phyloP scores from a whole-genome alignment of 2,888 invertebrate genomes.

The Drosophila picticornis region DNA sequence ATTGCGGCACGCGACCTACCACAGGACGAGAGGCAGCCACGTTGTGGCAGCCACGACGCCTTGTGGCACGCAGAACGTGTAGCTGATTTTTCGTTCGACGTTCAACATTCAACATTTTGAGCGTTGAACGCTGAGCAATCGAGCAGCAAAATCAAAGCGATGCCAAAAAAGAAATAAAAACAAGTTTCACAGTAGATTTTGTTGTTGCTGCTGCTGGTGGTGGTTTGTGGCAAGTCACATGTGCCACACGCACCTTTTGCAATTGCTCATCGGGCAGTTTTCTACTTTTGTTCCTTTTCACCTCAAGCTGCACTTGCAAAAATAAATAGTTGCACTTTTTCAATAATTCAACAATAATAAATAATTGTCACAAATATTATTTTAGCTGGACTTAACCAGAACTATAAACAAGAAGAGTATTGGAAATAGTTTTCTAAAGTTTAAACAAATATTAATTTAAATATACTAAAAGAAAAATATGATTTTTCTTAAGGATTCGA shows the following conservation, averaged over 20 bases:
- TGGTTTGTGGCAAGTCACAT: constrained; percentile 73
- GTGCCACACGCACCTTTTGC: constrained; percentile 73
- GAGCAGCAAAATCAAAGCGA: constrained; percentile 78
- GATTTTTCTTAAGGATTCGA: not conserved
- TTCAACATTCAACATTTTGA: constrained; percentile 33
- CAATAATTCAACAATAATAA: not conserved
- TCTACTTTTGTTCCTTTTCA: constrained; percentile 49
- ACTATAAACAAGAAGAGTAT: no score
- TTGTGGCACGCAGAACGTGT: constrained; percentile 20
- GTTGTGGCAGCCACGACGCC: constrained; percentile 2
- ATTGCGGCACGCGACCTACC: constrained; percentile 82
- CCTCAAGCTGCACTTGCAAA: constrained; percentile 64
- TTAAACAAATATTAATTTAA: not conserved
- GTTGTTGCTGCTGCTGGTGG: constrained; percentile 57
- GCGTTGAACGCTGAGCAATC: constrained; percentile 62
- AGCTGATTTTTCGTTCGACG: not conserved
- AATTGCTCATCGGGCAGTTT: constrained; percentile 56
- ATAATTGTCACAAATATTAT: not conserved
- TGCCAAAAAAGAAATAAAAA: constrained; percentile 57
- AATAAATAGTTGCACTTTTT: not conserved
- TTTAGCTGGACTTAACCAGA: no score
- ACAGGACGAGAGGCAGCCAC: constrained; percentile 57
- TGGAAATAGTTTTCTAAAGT: not conserved
- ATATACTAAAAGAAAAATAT: not conserved
- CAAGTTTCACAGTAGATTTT: constrained; percentile 68